Percentiles rank a stretch among this genome's conserved stretches.
These are phyloP conservation scores for Propithecus coquereli DNA, from an alignment of 2,113 vertebrate species.

Conservation along the genomic window DNA sequence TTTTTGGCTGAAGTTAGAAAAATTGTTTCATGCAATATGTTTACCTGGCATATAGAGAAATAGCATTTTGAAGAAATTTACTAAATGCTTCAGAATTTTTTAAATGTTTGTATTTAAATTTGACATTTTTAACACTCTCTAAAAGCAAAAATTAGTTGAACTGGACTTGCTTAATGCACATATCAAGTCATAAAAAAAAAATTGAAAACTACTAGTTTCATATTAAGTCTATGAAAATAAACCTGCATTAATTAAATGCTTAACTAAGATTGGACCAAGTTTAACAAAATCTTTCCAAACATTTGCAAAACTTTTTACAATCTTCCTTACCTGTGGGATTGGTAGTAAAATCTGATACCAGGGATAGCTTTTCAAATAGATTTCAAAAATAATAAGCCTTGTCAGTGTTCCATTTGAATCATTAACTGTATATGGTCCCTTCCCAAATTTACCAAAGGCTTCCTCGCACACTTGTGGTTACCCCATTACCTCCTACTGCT, in stretches of 20 bases:
- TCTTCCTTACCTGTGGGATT: conserved; percentile 4
- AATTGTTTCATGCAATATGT: not conserved
- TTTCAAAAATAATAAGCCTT: conserved; percentile 46
- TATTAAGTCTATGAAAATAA: conserved; percentile 49
- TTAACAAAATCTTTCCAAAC: conserved; percentile 50
- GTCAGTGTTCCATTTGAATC: conserved; percentile 31
- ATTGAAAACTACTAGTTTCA: conserved; percentile 10
- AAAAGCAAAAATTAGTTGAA: not conserved
- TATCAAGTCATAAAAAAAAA: conserved; percentile 5
- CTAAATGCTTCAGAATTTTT: conserved; percentile 3
- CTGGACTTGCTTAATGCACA: not conserved
- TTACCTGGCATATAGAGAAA: not conserved
- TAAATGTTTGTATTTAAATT: not conserved
- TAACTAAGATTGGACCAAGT: conserved; percentile 45
- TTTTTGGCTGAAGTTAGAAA: not conserved
- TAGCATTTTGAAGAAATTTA: not conserved
- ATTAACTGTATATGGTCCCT: not conserved
- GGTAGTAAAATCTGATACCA: conserved; percentile 46
- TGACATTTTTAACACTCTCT: not conserved
- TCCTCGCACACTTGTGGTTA: not conserved
- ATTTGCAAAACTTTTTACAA: conserved; percentile 50
- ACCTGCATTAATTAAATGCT: conserved; percentile 54
- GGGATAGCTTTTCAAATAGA: conserved; percentile 38
- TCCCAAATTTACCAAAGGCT: not conserved
- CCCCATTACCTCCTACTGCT: not conserved